Conservation (phyloP, 2,888 invertebrate species). For the Drosophila gaucha region DNA sequence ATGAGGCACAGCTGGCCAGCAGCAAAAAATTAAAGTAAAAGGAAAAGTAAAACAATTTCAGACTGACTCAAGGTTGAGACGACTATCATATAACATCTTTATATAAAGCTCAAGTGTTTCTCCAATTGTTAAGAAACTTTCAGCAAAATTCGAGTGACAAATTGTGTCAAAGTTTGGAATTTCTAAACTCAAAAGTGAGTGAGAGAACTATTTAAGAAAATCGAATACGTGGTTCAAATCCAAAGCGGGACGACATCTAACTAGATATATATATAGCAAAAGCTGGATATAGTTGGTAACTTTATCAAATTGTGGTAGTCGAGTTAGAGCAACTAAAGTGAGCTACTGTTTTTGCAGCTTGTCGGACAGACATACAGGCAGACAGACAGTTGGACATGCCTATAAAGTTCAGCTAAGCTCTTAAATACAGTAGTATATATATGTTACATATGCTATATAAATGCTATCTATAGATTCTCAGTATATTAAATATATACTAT, state of each 20-base stretch:
- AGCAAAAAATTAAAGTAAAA: not conserved
- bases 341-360: no score
- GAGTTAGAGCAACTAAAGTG: not conserved
- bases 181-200: not conserved
- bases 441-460: no score
- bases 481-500: no score
- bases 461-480: no score
- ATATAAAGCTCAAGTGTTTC: not conserved
- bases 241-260: no score
- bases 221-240: not conserved
- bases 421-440: no score
- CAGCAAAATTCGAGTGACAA: not conserved
- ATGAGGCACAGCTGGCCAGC: slow-evolving; percentile 46
- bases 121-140: not conserved
- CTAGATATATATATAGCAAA: no score
- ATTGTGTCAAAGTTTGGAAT: not conserved
- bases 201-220: not conserved
- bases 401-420: no score
- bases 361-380: not conserved
- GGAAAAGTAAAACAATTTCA: slow-evolving; percentile 6
- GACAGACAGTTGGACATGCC: not conserved
- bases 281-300: not conserved
- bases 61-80: slow-evolving; percentile 11
- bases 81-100: slow-evolving; percentile 12
- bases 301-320: no score